These are phyloP conservation scores for Eristalinus aeneus DNA, from an alignment of 2,888 invertebrate genomes.

Conservation along the genomic window DNA sequence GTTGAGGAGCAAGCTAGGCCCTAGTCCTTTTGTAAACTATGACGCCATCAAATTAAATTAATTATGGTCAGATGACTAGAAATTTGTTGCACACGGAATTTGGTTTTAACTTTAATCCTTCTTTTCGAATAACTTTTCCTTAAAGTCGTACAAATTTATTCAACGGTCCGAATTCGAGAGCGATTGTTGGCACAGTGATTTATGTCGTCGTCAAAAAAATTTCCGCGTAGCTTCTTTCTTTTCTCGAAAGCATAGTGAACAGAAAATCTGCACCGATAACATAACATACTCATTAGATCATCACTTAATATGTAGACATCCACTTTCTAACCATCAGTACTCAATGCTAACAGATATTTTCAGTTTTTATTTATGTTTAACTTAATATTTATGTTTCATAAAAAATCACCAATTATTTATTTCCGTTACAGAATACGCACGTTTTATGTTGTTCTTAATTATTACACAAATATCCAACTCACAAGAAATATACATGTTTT, in stretches of 20 bases:
- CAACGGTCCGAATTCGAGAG: too few species aligned
- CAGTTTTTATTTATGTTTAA: constrained; percentile 2
- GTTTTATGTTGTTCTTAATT: constrained; percentile 65
- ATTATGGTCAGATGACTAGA: too few species aligned
- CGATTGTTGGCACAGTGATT: too few species aligned
- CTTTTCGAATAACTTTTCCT: too few species aligned
- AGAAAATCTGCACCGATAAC: constrained; percentile 14
- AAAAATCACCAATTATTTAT: constrained; percentile 73
- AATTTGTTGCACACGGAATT: too few species aligned
- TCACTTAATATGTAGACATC: constrained; percentile 13
- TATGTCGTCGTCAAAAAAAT: neutral
- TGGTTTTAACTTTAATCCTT: too few species aligned
- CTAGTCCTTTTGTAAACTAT: too few species aligned
- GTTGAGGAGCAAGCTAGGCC: too few species aligned
- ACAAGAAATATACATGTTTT: constrained; percentile 28
- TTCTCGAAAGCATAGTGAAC: neutral
- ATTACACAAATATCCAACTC: constrained; percentile 26
- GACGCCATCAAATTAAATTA: too few species aligned
- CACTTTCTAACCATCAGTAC: constrained; percentile 44
- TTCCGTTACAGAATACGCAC: constrained; percentile 61
- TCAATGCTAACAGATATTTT: neutral
- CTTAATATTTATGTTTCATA: constrained; percentile 45
- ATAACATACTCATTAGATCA: constrained; percentile 19
- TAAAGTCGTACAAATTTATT: too few species aligned
- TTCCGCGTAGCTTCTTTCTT: neutral